These are phyloP conservation scores for Pogonognathellus flavescens DNA, from an alignment of 1,140 invertebrate species.

Conservation along the genomic window DNA sequence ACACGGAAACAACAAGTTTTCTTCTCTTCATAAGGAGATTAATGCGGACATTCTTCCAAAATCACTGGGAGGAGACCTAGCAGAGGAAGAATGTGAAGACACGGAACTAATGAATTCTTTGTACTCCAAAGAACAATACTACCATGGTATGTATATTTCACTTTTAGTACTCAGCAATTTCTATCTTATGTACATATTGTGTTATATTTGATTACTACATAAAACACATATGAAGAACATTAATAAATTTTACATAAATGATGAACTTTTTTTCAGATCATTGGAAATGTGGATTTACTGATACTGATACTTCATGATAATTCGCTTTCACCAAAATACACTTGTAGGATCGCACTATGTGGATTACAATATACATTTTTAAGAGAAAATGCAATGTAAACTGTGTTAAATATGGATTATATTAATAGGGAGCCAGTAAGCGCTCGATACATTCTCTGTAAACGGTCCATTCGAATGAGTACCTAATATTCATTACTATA, in stretches of 20 bases:
- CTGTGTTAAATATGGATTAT: too few species aligned
- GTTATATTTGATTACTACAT: neutral
- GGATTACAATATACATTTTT: too few species aligned
- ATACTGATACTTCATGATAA: neutral
- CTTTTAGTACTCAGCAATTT: too few species aligned
- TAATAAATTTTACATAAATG: neutral
- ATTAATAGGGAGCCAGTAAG: too few species aligned
- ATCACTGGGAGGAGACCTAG: neutral
- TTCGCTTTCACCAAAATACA: neutral
- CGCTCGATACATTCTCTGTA: too few species aligned
- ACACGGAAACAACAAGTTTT: neutral
- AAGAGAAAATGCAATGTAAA: too few species aligned
- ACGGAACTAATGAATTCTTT: constrained; percentile 16
- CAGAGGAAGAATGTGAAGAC: neutral
- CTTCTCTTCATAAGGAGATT: neutral
- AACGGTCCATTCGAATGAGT: too few species aligned
- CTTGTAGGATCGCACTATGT: neutral
- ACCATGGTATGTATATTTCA: neutral
- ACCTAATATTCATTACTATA: too few species aligned
- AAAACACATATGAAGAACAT: too few species aligned
- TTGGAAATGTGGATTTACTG: constrained; percentile 25
- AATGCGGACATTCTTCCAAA: neutral
- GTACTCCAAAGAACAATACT: constrained; percentile 17
- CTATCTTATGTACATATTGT: neutral
- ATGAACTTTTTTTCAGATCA: neutral